Conservation (phyloP, 1,140 invertebrate species). For the Drosophila ambigua region DNA sequence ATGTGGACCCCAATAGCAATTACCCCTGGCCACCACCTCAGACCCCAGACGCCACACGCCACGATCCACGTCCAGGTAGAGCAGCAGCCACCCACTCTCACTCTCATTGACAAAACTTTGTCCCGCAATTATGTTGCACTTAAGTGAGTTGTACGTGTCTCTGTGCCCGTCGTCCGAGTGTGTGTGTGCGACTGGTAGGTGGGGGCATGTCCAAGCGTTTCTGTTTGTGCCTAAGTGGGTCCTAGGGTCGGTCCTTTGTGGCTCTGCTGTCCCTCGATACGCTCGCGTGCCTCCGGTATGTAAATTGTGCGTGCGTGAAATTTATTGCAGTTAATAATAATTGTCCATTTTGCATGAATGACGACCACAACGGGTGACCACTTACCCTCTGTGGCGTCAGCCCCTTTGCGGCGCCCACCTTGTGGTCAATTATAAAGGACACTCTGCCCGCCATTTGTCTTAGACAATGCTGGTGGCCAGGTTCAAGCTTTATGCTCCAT, state of each 20-base stretch:
- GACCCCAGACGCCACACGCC: no score
- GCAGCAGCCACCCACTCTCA: background rate
- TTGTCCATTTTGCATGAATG: slow-evolving; percentile 75
- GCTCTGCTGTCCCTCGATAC: slow-evolving; percentile 39
- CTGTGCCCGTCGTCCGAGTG: no score
- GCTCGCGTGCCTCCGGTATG: slow-evolving; percentile 64
- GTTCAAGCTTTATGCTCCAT: background rate
- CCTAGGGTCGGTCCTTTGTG: slow-evolving; percentile 8
- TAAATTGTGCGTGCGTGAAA: slow-evolving; percentile 82
- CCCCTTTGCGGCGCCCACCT: slow-evolving; percentile 29
- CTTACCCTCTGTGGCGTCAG: background rate
- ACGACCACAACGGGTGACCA: slow-evolving; percentile 49
- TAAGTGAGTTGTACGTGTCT: slow-evolving; percentile 79
- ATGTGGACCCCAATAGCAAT: slow-evolving; percentile 40
- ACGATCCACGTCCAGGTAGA: no score
- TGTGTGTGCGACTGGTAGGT: background rate
- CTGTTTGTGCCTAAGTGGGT: background rate
- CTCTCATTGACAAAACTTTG: slow-evolving; percentile 25
- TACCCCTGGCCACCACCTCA: slow-evolving; percentile 5
- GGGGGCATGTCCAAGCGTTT: no score
- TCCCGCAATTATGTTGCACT: slow-evolving; percentile 77
- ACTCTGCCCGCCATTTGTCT: slow-evolving; percentile 70
- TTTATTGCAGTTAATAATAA: slow-evolving; percentile 83
- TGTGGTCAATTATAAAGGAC: slow-evolving; percentile 78
- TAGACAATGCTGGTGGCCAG: slow-evolving; percentile 50